A percentile compares a stretch with the other conserved stretches of the same genome.
phyloP scores from a whole-genome alignment of 2,888 invertebrate genomes.

The Auanema freiburgensis region DNA sequence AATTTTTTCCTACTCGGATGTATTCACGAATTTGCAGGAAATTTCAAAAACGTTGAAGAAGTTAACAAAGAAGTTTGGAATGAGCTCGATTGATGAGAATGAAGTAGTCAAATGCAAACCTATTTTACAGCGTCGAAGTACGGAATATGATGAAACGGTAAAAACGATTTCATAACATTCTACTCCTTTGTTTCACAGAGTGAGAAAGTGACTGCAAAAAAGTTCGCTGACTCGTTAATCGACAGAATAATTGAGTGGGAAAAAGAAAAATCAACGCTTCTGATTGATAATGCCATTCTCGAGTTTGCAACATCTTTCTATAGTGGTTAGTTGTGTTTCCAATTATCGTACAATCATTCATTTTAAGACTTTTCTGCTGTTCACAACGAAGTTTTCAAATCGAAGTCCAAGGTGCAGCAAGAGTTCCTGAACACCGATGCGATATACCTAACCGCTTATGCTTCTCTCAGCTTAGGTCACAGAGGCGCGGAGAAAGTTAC shows the following conservation, averaged over 20 bases:
- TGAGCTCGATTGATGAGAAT: background rate
- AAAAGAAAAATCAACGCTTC: conserved; percentile 25
- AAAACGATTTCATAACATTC: background rate
- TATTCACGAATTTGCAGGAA: conserved; percentile 16
- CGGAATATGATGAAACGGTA: conserved; percentile 19
- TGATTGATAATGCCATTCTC: conserved; percentile 46
- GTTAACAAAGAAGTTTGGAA: conserved; percentile 33
- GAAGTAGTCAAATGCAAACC: background rate
- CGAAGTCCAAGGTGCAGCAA: conserved; percentile 42
- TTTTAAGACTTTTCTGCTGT: conserved; percentile 47
- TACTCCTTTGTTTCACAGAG: conserved; percentile 23
- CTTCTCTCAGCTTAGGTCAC: conserved; percentile 37
- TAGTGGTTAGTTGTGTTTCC: conserved; percentile 25
- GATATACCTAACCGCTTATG: conserved; percentile 51
- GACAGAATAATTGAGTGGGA: conserved; percentile 31
- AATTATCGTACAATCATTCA: background rate
- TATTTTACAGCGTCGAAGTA: conserved; percentile 13
- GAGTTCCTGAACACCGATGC: conserved; percentile 55
- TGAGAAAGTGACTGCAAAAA: conserved; percentile 41
- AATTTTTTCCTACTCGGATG: background rate
- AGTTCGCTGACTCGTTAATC: conserved; percentile 30
- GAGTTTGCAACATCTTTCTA: conserved; percentile 45
- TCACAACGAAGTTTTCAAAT: conserved; percentile 46
- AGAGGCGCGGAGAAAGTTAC: conserved; percentile 21
- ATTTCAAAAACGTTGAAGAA: conserved; percentile 32